Percentiles rank a stretch among this genome's conserved stretches.
These are phyloP conservation scores for Oxygymnocypris stewartii DNA, from an alignment of 2,113 vertebrate genomes.

Conservation along the genomic window DNA sequence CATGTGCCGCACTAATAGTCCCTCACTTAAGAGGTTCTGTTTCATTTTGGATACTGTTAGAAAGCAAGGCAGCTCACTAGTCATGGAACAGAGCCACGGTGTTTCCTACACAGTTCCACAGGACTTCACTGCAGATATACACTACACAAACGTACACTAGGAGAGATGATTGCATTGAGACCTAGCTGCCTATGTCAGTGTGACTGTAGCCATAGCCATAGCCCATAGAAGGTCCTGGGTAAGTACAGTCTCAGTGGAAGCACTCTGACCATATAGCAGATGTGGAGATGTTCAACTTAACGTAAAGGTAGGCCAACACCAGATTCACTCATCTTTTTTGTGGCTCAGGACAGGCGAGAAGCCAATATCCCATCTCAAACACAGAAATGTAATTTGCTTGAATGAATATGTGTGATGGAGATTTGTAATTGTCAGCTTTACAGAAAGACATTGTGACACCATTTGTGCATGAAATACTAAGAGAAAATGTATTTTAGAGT, in stretches of 20 bases:
- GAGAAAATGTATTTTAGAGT: slow-evolving; percentile 6
- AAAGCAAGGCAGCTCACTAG: not conserved
- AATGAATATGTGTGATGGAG: slow-evolving; percentile 27
- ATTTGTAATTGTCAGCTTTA: slow-evolving; percentile 15
- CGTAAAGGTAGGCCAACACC: slow-evolving; percentile 61
- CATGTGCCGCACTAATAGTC: not conserved
- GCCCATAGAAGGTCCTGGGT: slow-evolving; percentile 57
- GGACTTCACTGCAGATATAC: not conserved
- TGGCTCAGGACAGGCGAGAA: not conserved
- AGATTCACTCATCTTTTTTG: slow-evolving; percentile 34
- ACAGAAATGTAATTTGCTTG: slow-evolving; percentile 18
- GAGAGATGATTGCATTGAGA: slow-evolving; percentile 26
- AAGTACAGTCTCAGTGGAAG: slow-evolving; percentile 63
- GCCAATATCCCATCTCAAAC: slow-evolving; percentile 8
- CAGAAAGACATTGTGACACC: not conserved
- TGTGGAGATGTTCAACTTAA: slow-evolving; percentile 53
- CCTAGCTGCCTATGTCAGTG: slow-evolving; percentile 37
- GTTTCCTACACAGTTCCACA: not conserved
- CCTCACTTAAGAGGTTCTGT: not conserved
- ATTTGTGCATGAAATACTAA: slow-evolving; percentile 7
- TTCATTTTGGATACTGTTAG: not conserved
- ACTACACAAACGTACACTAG: not conserved
- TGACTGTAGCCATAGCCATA: slow-evolving; percentile 49
- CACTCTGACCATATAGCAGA: slow-evolving; percentile 49
- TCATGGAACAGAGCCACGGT: slow-evolving; percentile 3